phyloP scores from a whole-genome alignment of 2,797 vertebrate genomes.

The Gouania willdenowi region DNA sequence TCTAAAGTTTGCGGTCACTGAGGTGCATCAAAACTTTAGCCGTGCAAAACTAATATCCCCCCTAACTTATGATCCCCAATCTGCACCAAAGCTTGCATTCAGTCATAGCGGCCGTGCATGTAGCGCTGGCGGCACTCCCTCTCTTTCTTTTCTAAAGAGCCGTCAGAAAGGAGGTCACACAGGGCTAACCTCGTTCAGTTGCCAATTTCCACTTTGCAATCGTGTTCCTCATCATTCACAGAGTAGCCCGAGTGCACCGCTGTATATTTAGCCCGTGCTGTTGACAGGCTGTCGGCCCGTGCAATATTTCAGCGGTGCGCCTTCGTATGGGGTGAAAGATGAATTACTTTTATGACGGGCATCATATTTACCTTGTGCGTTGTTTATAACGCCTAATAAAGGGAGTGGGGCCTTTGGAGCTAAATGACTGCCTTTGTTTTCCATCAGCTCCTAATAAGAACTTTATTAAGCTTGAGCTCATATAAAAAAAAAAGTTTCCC shows the following conservation, averaged over 20 bases:
- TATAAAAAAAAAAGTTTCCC: conserved; percentile 26
- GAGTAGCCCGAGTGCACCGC: conserved; percentile 20
- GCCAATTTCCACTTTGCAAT: conserved; percentile 49
- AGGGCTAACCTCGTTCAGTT: conserved; percentile 12
- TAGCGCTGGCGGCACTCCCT: background rate
- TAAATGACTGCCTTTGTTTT: conserved; percentile 28
- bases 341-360: conserved; percentile 29
- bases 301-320: conserved; percentile 29
- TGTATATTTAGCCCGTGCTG: conserved; percentile 25
- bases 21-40: no score
- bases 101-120: no score
- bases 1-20: no score
- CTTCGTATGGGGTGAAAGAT: conserved; percentile 39
- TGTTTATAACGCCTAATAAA: conserved; percentile 44
- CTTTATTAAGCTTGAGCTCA: conserved; percentile 26
- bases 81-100: conserved; percentile 6
- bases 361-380: conserved; percentile 10
- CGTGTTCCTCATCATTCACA: conserved; percentile 54
- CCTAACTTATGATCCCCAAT: conserved; percentile 1
- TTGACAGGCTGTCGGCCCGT: conserved; percentile 33
- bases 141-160: conserved; percentile 8
- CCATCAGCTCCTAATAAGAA: conserved; percentile 38
- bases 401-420: conserved; percentile 10
- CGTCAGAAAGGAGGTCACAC: conserved; percentile 13
- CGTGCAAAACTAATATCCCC: no score